Evolutionary conservation across 2,888 invertebrate species (phyloP).

Genomic region (Polydrusus cervinus): DNA sequence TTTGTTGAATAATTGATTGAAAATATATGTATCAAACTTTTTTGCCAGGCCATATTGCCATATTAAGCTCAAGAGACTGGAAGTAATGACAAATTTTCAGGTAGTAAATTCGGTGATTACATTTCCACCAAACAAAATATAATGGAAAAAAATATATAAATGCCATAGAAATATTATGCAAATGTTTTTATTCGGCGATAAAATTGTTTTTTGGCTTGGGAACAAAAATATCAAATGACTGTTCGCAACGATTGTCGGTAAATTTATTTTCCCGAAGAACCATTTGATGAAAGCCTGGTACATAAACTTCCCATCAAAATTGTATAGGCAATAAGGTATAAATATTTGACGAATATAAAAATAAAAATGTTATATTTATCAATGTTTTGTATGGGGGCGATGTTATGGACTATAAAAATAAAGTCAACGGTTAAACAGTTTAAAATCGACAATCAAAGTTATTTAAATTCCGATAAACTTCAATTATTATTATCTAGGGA

Average conservation of each 20-base stretch:
- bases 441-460: no score
- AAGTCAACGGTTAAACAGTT: no score
- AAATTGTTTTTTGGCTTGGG: neutral
- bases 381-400: neutral
- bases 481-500: no score
- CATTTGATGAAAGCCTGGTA: slow-evolving; percentile 3
- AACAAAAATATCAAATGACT: neutral
- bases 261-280: slow-evolving; percentile 11
- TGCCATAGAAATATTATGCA: neutral
- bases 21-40: no score
- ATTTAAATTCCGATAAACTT: no score
- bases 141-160: slow-evolving; percentile 1
- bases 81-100: neutral
- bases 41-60: no score
- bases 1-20: no score
- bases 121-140: neutral
- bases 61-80: neutral
- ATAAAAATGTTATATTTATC: neutral
- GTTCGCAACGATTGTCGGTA: neutral
- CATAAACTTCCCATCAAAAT: slow-evolving; percentile 12
- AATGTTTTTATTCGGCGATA: neutral
- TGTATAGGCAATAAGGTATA: slow-evolving; percentile 1
- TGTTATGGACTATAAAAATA: neutral
- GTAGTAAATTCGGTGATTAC: neutral
- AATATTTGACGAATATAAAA: neutral